Base-by-base conservation (phyloP, 1,140 invertebrate genomes). In the Myzus persicae region DNA sequence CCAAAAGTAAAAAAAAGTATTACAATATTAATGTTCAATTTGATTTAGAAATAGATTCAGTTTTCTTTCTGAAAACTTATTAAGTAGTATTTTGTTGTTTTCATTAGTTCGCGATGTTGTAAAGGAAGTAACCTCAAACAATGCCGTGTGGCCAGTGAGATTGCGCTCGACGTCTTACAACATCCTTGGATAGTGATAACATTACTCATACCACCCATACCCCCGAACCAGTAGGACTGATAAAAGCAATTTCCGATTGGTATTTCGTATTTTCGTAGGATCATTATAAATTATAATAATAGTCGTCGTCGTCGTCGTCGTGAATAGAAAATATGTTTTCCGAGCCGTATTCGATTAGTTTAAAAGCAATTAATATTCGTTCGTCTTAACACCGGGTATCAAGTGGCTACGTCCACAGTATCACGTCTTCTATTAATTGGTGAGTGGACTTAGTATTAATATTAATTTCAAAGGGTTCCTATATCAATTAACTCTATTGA, bases 71-170 rank as follows among this genome's bases (percentile, higher is more conserved):
- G 11, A 22, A 87, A 87, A 46, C 2, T 14, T 84, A 87, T 87
- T 87, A 22, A 18, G 0, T 44, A 46, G 3, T 87, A 46, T 46
- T 22, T 87, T 87, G 14, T 24, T 36, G 9, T 48, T 38, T 54
- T 51, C 1, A 31, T 31, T 44, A 36, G 26, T 89, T 88, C 7
- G 4, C 24, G 7, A 31, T 38, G n/a, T 87, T 89, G 14, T 24
- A 89, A 89, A 89, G 8, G 22, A 38, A 38, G 9, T 89, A 89
- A 89, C 87, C 87, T 89, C 36, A 89, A 89, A 89, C 9, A 51
- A 89, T 36, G 8, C 24, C 87, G 24, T 89, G 36, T 54, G 87
- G 20, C 38, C 20, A n/a, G 87, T 89, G n/a, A 38, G n/a, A 89
- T 54, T 26, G 20, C n/a, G 22, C 42, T 48, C 8, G 20, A 88